These are phyloP conservation scores for Ostrea edulis DNA, from an alignment of 1,140 invertebrate genomes.

Conservation along the genomic window DNA sequence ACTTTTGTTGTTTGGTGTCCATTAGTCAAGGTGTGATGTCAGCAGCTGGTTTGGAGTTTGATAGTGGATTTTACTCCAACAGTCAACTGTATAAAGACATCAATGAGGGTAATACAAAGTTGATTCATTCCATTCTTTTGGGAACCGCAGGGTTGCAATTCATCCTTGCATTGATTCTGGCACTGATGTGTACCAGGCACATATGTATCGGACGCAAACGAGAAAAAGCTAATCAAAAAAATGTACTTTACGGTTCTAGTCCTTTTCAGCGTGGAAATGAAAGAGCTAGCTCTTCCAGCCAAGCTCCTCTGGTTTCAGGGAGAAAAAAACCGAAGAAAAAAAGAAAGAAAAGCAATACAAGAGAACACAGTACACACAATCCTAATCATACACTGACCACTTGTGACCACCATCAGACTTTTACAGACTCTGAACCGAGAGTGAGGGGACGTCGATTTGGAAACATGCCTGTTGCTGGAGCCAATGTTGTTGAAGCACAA, in stretches of 20 bases:
- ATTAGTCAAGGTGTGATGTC: conserved; percentile 46
- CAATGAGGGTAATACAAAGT: conserved; percentile 42
- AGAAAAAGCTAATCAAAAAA: conserved; percentile 5
- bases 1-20: conserved; percentile 46
- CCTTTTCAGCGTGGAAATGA: conserved; percentile 17
- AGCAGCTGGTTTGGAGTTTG: conserved; percentile 45
- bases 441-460: conserved; percentile 24
- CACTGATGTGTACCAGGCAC: conserved; percentile 48
- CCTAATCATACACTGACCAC: background rate
- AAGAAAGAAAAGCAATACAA: background rate
- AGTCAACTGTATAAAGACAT: background rate
- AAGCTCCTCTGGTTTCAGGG: conserved; percentile 37
- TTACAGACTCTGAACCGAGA: background rate
- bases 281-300: conserved; percentile 46
- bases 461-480: conserved; percentile 34
- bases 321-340: conserved; percentile 43
- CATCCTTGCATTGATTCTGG: conserved; percentile 34
- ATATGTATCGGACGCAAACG: conserved; percentile 42
- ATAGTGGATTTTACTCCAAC: conserved; percentile 51
- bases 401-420: conserved; percentile 6
- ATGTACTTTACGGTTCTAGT: background rate
- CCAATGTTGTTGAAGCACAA: conserved; percentile 37
- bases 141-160: conserved; percentile 46
- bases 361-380: background rate
- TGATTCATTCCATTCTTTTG: conserved; percentile 51